Evolutionary conservation across 2,888 invertebrate genomes (phyloP).

Genomic region (Fissipunctia ypsillon): DNA sequence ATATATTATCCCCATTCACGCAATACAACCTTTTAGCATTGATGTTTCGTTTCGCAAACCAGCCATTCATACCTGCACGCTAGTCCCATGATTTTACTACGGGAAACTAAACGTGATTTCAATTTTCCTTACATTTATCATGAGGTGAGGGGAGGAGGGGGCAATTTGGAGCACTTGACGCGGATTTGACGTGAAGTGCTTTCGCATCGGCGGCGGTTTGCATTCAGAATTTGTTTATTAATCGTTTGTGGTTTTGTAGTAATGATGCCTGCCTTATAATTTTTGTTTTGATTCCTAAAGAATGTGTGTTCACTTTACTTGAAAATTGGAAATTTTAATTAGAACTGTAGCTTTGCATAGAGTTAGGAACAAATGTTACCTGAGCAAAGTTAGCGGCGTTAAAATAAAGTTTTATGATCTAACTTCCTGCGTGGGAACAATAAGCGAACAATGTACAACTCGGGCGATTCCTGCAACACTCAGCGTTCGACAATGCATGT

Average conservation of each 20-base stretch:
- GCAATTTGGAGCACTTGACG: conserved; percentile 84
- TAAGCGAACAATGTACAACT: conserved; percentile 79
- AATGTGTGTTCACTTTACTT: conserved; percentile 17
- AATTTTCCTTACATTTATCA: conserved; percentile 85
- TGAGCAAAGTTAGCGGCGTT: conserved; percentile 73
- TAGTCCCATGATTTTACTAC: conserved; percentile 72
- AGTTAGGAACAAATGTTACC: conserved; percentile 74
- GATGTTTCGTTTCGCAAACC: conserved; percentile 74
- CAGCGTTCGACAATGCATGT: conserved; percentile 68
- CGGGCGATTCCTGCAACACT: conserved; percentile 70
- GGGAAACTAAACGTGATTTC: conserved; percentile 82
- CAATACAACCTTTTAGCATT: conserved; percentile 73
- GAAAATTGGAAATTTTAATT: conserved; percentile 70
- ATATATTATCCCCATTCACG: conserved; percentile 62
- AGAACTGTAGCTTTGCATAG: conserved; percentile 70
- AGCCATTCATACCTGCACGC: conserved; percentile 71
- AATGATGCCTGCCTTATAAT: conserved; percentile 9
- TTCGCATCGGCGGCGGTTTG: conserved; percentile 74
- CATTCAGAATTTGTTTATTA: conserved; percentile 57
- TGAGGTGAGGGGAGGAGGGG: conserved; percentile 69
- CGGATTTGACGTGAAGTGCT: conserved; percentile 84
- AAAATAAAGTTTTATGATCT: conserved; percentile 81
- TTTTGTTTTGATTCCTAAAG: conserved; percentile 1
- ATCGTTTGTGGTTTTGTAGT: conserved; percentile 47
- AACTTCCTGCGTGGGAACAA: conserved; percentile 79